Percentiles rank a stretch among this genome's conserved stretches.
These are phyloP conservation scores for Ladona fulva DNA, from an alignment of 1,140 invertebrate species.

Conservation along the genomic window DNA sequence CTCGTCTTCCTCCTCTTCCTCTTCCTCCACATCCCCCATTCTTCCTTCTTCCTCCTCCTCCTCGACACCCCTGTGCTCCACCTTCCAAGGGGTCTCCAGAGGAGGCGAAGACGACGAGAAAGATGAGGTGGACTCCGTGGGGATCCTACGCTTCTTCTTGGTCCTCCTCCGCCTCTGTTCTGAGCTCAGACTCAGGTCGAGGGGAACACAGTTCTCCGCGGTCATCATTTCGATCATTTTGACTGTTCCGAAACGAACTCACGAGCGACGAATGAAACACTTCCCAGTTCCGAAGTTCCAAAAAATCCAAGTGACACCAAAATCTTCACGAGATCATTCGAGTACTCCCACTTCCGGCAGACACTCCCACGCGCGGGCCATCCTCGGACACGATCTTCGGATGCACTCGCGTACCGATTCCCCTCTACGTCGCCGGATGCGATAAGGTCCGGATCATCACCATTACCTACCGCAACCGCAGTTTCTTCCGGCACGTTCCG, in stretches of 20 bases:
- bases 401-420: conserved; percentile 21
- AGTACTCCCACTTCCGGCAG: too few relatives aligned
- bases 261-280: too few relatives aligned
- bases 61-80: background rate
- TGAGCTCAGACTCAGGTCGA: conserved; percentile 48
- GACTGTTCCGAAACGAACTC: too few relatives aligned
- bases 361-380: too few relatives aligned
- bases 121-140: background rate
- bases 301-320: too few relatives aligned
- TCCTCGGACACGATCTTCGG: too few relatives aligned
- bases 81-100: background rate
- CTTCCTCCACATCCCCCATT: background rate
- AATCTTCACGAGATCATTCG: too few relatives aligned
- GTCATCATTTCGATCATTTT: conserved; percentile 30
- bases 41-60: background rate
- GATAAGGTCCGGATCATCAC: background rate
- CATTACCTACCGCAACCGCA: background rate
- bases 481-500: background rate
- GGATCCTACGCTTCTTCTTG: background rate
- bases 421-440: conserved; percentile 26
- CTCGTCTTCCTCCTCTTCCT: background rate
- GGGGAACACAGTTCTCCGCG: conserved; percentile 39
- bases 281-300: too few relatives aligned
- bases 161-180: conserved; percentile 19
- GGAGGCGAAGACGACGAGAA: background rate